Conservation (phyloP, 2,888 invertebrate species). For the Stenolophus ochropezus region DNA sequence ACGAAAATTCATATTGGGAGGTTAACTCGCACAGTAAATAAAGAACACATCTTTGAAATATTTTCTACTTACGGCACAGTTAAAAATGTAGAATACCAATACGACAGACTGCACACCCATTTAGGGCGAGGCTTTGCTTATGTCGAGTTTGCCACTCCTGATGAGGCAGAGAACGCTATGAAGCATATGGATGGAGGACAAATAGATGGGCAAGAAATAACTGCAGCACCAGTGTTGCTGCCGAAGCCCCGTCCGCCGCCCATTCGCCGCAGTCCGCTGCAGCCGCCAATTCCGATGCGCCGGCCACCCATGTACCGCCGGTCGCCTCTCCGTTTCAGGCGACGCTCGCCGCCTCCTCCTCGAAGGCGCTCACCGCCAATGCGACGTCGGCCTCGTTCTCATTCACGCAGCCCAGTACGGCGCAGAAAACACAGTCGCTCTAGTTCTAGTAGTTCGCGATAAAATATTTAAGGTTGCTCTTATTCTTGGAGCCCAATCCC, state of each 20-base stretch:
- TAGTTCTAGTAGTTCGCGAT: conserved; percentile 85
- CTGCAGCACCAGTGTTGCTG: conserved; percentile 93
- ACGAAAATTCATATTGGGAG: conserved; percentile 96
- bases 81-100: conserved; percentile 91
- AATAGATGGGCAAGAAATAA: conserved; percentile 96
- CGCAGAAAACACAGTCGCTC: conserved; percentile 84
- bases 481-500: not conserved
- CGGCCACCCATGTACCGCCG: conserved; percentile 77
- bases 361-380: conserved; percentile 76
- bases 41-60: conserved; percentile 93
- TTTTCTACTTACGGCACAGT: conserved; percentile 92
- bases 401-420: conserved; percentile 77
- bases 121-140: conserved; percentile 96
- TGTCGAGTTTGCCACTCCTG: conserved; percentile 93
- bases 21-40: conserved; percentile 93
- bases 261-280: conserved; percentile 75
- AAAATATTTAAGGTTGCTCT: conserved; percentile 60
- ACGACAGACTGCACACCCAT: conserved; percentile 90
- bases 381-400: conserved; percentile 77
- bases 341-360: conserved; percentile 70
- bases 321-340: conserved; percentile 73
- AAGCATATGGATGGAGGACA: conserved; percentile 99
- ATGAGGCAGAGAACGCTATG: conserved; percentile 98
- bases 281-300: conserved; percentile 76
- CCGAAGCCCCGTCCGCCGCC: conserved; percentile 80